Evolutionary conservation across 2,797 vertebrate genomes (phyloP).

Genomic region (Gallinago stenura): DNA sequence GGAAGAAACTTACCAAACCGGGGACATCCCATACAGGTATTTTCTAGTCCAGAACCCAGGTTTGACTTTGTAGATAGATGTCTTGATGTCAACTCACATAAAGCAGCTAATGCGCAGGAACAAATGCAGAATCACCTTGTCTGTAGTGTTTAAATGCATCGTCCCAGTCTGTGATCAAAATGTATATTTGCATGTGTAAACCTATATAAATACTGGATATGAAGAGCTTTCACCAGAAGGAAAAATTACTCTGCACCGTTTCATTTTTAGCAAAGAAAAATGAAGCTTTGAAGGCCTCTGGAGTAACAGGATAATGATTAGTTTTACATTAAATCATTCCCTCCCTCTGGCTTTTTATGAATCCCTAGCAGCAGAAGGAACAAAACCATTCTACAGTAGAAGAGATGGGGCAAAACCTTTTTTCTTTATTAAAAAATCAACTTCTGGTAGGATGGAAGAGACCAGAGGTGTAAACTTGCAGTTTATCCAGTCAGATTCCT

Average conservation of each 20-base stretch:
- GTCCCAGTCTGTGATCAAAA: conserved; percentile 28
- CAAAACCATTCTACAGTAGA: conserved; percentile 1
- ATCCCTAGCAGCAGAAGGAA: conserved; percentile 52
- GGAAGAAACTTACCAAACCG: not conserved
- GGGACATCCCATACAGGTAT: conserved; percentile 10
- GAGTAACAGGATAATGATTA: not conserved
- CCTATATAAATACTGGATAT: conserved; percentile 21
- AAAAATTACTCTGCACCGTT: conserved; percentile 20
- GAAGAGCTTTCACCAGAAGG: conserved; percentile 59
- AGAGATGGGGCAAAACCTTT: conserved; percentile 17
- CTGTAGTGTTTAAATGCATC: not conserved
- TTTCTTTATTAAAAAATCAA: not conserved
- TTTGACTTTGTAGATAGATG: conserved; percentile 49
- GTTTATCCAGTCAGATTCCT: not conserved
- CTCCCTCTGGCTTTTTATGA: not conserved
- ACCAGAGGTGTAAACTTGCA: not conserved
- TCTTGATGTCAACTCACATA: conserved; percentile 16
- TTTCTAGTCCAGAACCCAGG: conserved; percentile 42
- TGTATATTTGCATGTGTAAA: conserved; percentile 58
- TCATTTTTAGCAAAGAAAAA: conserved; percentile 43
- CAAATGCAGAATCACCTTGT: conserved; percentile 34
- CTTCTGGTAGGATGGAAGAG: conserved; percentile 17
- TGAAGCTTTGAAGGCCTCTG: conserved; percentile 15
- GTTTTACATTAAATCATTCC: not conserved
- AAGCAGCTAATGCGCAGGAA: conserved; percentile 52